Base-by-base conservation (phyloP, 2,113 vertebrate genomes). In the Nycticorax nycticorax region DNA sequence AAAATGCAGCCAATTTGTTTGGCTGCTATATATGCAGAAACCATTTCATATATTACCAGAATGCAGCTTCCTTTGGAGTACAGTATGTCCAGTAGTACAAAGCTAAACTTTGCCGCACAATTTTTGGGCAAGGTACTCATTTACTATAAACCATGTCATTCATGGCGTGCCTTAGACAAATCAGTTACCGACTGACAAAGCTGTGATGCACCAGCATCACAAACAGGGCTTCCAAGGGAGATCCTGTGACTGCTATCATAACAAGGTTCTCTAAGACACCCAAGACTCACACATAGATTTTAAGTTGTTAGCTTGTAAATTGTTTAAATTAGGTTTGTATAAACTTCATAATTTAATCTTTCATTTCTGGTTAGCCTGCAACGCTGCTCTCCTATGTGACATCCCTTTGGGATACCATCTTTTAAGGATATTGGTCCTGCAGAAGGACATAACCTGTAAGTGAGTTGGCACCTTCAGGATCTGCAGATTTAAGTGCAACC, bases 1-100 rank as follows among this genome's bases (percentile, higher is more conserved):
- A 39, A 93, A 75, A 76, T 60, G 74, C 75, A 95, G 90, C 92
- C 77, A 72, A 28, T 55, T 83, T 89, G 57, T 87, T 84, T 93
- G 94, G 41, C 77, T 95, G 69, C 89, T 93, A 4, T 12, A 26
- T 17, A 16, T n/a, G 47, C 67, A 93, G 59, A 64, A 83, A 74
- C 32, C 26, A 33, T 80, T 94, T 66, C 32, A 28, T 72, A 0
- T 55, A 66, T 64, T 59, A 63, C 60, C 76, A 14, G 76, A 89
- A 79, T 33, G 57, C 57, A 77, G 68, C 48, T 56, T 93, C 22
- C 72, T 87, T 84, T 26, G 32, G 35, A 91, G 80, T 41, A 63
- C 64, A n/a, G 28, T 10, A 1, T 76, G 67, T 83, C 75, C 78
- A 76, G 37, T 18, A 53, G 62, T 57, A 48, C 87, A 73, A 73